Evolutionary conservation across 2,797 vertebrate species (phyloP).

Genomic region (Hylomyscus alleni): DNA sequence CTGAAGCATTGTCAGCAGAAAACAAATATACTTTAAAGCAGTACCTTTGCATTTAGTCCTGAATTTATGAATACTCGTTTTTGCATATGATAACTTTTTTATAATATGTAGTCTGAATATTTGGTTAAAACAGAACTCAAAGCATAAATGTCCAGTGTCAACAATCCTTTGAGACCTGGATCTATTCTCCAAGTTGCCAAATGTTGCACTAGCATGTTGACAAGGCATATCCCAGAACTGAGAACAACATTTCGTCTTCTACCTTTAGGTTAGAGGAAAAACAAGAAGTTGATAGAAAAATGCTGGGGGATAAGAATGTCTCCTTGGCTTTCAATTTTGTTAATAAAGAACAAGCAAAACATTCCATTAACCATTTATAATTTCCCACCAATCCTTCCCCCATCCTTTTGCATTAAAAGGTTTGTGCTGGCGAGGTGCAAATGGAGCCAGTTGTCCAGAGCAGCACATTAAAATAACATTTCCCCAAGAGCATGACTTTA

Average conservation of each 20-base stretch:
- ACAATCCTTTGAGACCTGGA: not conserved
- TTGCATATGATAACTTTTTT: not conserved
- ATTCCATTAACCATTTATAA: constrained; percentile 56
- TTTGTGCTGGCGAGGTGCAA: constrained; percentile 66
- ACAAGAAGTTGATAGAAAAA: constrained; percentile 71
- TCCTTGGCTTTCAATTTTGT: constrained; percentile 76
- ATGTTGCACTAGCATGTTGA: not conserved
- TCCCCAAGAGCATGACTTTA: constrained; percentile 48
- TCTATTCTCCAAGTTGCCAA: constrained; percentile 43
- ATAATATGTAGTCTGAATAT: not conserved
- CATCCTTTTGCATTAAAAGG: constrained; percentile 61
- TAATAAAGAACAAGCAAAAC: constrained; percentile 20
- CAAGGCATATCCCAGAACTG: constrained; percentile 10
- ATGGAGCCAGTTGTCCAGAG: constrained; percentile 60
- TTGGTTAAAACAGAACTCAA: not conserved
- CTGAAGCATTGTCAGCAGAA: constrained; percentile 26
- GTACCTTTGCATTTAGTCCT: constrained; percentile 58
- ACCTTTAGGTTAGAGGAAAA: constrained; percentile 7
- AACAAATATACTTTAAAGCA: not conserved
- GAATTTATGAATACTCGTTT: not conserved
- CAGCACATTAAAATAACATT: constrained; percentile 62
- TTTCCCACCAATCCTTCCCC: not conserved
- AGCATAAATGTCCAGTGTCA: not conserved
- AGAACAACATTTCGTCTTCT: constrained; percentile 25
- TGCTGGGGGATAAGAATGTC: constrained; percentile 70